Evolutionary conservation across 2,113 vertebrate species (phyloP), one percentile per base, ranked within the genome.

Genomic region (Gymnorhina tibicen): DNA sequence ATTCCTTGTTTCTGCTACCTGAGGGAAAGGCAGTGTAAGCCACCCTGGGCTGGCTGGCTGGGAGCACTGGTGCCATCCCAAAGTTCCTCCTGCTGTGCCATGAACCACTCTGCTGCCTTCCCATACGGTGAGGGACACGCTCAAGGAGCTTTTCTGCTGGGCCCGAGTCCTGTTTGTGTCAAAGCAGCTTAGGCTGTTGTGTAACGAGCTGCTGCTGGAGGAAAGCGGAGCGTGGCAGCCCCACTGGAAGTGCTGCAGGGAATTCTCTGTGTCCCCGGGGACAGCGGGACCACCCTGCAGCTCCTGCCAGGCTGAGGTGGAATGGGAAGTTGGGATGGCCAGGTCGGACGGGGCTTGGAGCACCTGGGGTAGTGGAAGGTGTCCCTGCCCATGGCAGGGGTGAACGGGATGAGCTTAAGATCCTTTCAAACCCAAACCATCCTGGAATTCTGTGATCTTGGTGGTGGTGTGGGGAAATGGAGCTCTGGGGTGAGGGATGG

Each of bases 121-220:
- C 27, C 87, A 16, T 13, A 2, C 3, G 44, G 33, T 41, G 6
- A 37, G 2, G 28, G 84, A n/a, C 22, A 0, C 3, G 16, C 73
- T 85, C 72, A 12, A 33, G 88, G 21, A 86, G 91, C 89, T 94
- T 87, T 85, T 58, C 49, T 59, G 64, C 35, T 18, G 4, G 11
- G 22, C 26, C 79, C 1, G 12, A 27, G 50, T 28, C 55, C 63
- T 27, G 87, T 56, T 69, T 6, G 22, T 21, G 33, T 23, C 79
- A 55, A 32, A 87, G 81, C 95, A 85, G 94, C 88, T 91, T 52
- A 84, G 59, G 76, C 11, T 16, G 81, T 91, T 94, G 87, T 86
- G 60, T 83, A 91, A 93, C 4, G 19, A 73, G 77, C 78, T 69
- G 76, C 60, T 94, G 86, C 56, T 80, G 84, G 20, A 8, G 39